Conservation (phyloP, 2,113 vertebrate species). For the Eudyptes chrysolophus region DNA sequence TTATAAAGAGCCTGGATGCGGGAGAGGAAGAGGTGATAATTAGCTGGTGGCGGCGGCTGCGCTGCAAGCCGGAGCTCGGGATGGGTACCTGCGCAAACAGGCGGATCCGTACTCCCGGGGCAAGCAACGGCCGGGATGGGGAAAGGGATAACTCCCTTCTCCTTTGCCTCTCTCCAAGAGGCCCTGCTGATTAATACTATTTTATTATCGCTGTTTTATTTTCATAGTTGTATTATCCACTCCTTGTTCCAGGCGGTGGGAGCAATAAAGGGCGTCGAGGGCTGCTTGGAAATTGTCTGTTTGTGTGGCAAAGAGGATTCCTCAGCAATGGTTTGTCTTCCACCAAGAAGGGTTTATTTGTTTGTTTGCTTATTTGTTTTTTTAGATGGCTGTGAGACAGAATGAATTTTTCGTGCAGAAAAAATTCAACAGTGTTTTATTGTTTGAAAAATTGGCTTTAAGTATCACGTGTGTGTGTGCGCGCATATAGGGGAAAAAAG, state of each 20-base stretch:
- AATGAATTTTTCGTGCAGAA: constrained; percentile 44
- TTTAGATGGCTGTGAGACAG: background rate
- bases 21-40: constrained; percentile 26
- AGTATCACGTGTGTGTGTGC: background rate
- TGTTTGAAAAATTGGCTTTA: constrained; percentile 16
- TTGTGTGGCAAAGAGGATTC: background rate
- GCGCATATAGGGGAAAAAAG: background rate
- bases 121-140: rapidly evolving
- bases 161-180: background rate
- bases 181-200: background rate
- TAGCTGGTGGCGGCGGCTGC: background rate
- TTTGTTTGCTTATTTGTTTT: background rate
- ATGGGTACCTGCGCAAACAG: background rate
- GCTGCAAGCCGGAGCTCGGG: rapidly evolving
- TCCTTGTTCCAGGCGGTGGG: background rate
- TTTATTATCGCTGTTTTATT: background rate
- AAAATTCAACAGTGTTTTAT: background rate
- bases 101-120: background rate
- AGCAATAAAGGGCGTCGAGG: background rate
- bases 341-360: background rate
- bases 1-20: constrained; percentile 33
- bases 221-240: background rate
- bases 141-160: background rate
- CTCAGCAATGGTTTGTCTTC: background rate
- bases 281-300: background rate